Evolutionary conservation across 2,113 vertebrate genomes (phyloP).

Genomic region (Chaetura pelagica): DNA sequence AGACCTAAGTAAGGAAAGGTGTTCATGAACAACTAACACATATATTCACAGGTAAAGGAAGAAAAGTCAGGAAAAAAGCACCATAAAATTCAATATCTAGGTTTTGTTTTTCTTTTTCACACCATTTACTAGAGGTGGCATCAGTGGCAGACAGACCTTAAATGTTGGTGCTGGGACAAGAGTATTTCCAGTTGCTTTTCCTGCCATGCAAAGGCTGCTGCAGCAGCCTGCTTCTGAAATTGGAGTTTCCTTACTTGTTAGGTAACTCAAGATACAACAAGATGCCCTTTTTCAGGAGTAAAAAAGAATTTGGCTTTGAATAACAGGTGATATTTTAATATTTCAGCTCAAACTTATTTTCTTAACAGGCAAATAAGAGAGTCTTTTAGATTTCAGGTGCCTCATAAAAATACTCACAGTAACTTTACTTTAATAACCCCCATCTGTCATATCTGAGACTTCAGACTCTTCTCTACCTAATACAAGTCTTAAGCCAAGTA

Average conservation of each 20-base stretch:
- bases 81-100: neutral
- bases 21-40: neutral
- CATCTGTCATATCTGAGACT: neutral
- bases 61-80: neutral
- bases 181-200: neutral
- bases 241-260: neutral
- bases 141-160: neutral
- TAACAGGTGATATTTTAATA: neutral
- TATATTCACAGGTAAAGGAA: neutral
- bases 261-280: neutral
- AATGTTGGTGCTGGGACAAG: neutral
- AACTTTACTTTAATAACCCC: neutral
- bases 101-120: accelerated
- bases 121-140: neutral
- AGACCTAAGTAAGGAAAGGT: too few species aligned
- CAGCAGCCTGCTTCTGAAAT: neutral
- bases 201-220: neutral
- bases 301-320: neutral
- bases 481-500: neutral
- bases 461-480: neutral
- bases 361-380: neutral
- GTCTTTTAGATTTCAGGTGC: neutral
- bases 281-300: neutral
- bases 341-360: neutral
- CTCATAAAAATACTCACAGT: neutral